Conservation (phyloP, 1,140 invertebrate genomes). For the Lasaia peninsularis region DNA sequence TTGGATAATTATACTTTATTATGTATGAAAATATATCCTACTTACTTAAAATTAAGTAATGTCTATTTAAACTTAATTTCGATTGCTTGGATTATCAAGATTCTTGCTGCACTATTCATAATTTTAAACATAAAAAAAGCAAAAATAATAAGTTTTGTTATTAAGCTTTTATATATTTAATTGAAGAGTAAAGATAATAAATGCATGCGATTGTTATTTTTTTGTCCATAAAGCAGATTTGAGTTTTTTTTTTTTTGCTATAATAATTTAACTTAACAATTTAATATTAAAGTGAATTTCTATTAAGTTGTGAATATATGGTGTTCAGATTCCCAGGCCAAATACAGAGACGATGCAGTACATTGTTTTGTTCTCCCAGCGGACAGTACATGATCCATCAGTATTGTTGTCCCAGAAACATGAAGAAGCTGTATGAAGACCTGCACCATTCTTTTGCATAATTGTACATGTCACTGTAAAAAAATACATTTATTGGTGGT, state of each 20-base stretch:
- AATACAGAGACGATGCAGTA: conserved; percentile 98
- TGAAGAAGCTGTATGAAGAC: conserved; percentile 96
- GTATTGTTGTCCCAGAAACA: conserved; percentile 99
- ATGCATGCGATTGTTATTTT: background rate
- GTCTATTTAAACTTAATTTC: conserved; percentile 48
- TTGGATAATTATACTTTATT: conserved; percentile 41
- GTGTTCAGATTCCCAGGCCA: conserved; percentile 87
- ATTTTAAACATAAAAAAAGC: conserved; percentile 9
- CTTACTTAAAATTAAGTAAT: conserved; percentile 69
- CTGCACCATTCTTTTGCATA: conserved; percentile 99
- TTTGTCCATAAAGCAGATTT: background rate
- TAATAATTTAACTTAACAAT: conserved; percentile 4
- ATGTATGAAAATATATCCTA: conserved; percentile 71
- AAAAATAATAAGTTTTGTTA: background rate
- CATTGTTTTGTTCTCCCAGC: conserved; percentile 99
- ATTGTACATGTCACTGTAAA: conserved; percentile 95
- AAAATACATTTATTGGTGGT: too few relatives aligned
- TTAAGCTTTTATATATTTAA: background rate
- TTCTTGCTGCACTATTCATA: background rate
- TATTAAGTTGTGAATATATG: background rate
- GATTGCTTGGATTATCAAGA: conserved; percentile 11
- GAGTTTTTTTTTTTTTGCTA: background rate
- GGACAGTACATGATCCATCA: conserved; percentile 97
- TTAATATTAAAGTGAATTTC: background rate
- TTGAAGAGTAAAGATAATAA: conserved; percentile 1